Evolutionary conservation across 35 echinoderm and acorn worm species (phyloP).

Genomic region (Heliocidaris tuberculata): DNA sequence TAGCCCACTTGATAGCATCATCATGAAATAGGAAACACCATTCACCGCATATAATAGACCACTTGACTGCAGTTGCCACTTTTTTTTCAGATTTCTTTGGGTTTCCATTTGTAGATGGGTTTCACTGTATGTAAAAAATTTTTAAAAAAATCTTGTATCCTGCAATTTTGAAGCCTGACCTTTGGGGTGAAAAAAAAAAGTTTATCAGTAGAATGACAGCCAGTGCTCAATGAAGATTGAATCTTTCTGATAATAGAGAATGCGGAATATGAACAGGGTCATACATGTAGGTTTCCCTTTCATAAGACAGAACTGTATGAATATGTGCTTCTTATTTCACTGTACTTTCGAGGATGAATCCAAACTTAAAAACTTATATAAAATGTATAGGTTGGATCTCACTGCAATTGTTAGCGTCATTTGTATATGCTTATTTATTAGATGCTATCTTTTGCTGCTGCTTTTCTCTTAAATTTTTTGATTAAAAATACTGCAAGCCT

Average conservation of each 20-base stretch:
- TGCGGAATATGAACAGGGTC: not conserved
- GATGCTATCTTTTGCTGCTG: constrained; percentile 1
- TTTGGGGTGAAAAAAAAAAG: not conserved
- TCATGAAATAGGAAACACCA: too few relatives aligned
- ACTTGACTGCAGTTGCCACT: too few relatives aligned
- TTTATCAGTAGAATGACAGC: not conserved
- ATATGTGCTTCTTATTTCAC: not conserved
- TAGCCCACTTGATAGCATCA: too few relatives aligned
- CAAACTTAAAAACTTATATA: not conserved
- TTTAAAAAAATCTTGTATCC: too few relatives aligned
- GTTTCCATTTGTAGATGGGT: too few relatives aligned
- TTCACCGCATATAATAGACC: too few relatives aligned
- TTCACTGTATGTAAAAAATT: too few relatives aligned
- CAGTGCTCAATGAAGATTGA: not conserved
- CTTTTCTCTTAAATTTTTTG: not conserved
- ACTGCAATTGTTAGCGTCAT: not conserved
- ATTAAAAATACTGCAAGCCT: not conserved
- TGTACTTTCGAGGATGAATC: not conserved
- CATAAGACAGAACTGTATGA: not conserved
- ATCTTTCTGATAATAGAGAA: not conserved
- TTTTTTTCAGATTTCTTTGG: too few relatives aligned
- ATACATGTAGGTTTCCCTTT: not conserved
- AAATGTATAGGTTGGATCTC: not conserved
- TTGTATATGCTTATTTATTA: not conserved
- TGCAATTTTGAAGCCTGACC: not conserved